Conservation (phyloP, 2,113 vertebrate genomes). For the Phycodurus eques region DNA sequence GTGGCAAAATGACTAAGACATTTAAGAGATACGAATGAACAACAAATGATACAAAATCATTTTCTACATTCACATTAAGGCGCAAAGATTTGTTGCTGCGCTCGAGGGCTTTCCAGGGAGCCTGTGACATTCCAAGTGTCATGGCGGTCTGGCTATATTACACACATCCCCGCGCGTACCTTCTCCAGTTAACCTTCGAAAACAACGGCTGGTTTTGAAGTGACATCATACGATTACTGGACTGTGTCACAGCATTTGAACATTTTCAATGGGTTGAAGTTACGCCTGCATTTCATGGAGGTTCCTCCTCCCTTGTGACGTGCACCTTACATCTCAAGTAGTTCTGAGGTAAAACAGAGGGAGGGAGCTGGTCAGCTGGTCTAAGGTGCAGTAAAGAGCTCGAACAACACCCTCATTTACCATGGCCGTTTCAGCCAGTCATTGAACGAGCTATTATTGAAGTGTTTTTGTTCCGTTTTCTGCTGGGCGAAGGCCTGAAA, state of each 20-base stretch:
- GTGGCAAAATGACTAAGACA: too few relatives aligned
- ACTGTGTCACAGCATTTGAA: constrained; percentile 36
- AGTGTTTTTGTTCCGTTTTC: constrained; percentile 38
- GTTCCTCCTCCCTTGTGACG: too few relatives aligned
- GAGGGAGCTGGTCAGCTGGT: neutral
- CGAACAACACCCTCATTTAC: constrained; percentile 2
- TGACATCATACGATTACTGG: constrained; percentile 35
- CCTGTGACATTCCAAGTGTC: too few relatives aligned
- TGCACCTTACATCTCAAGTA: too few relatives aligned
- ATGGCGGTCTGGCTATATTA: too few relatives aligned
- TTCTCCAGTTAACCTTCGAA: neutral
- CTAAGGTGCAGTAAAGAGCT: constrained; percentile 2
- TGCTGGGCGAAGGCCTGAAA: constrained; percentile 32
- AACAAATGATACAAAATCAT: too few relatives aligned
- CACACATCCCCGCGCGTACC: too few relatives aligned
- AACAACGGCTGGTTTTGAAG: constrained; percentile 11
- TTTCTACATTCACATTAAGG: too few relatives aligned
- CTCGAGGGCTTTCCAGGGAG: too few relatives aligned
- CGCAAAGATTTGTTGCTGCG: too few relatives aligned
- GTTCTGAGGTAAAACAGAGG: constrained; percentile 19
- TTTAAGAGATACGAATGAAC: too few relatives aligned
- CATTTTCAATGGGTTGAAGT: constrained; percentile 47
- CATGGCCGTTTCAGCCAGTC: neutral
- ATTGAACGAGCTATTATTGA: constrained; percentile 19
- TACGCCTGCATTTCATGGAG: constrained; percentile 46